phyloP scores from a whole-genome alignment of 2,888 invertebrate species.

The Neoascia interrupta region DNA sequence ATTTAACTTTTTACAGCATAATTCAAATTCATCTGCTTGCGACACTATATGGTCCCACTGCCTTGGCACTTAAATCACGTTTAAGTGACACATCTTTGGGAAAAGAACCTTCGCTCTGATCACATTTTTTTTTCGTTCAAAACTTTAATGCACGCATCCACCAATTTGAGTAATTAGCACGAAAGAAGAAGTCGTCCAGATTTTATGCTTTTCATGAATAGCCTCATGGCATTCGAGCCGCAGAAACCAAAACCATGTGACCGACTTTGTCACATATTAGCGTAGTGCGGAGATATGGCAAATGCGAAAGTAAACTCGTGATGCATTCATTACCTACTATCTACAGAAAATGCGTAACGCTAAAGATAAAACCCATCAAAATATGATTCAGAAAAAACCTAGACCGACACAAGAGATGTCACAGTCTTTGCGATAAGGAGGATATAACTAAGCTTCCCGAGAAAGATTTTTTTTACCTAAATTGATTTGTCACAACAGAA shows the following conservation, averaged over 20 bases:
- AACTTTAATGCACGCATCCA: too few species aligned
- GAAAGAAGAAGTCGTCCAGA: conserved; percentile 14
- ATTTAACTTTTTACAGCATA: too few species aligned
- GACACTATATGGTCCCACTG: too few species aligned
- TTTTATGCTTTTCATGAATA: too few species aligned
- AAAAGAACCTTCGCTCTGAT: too few species aligned
- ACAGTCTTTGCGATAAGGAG: conserved; percentile 11
- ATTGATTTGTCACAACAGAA: conserved; percentile 17
- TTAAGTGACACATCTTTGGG: too few species aligned
- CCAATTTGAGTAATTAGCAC: conserved; percentile 26
- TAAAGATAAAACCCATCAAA: conserved; percentile 4
- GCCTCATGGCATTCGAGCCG: neutral
- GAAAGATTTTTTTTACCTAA: neutral
- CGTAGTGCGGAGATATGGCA: neutral
- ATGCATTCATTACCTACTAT: conserved; percentile 10
- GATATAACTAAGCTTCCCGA: too few species aligned
- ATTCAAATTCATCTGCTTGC: too few species aligned
- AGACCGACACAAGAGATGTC: conserved; percentile 1
- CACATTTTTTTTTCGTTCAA: too few species aligned
- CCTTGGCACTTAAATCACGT: too few species aligned
- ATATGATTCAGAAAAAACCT: conserved; percentile 5
- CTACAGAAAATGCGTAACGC: too few species aligned
- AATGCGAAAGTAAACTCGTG: conserved; percentile 26
- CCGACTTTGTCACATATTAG: conserved; percentile 7
- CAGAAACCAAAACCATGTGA: conserved; percentile 22